A percentile compares a stretch with the other conserved stretches of the same genome.
These are phyloP conservation scores for Paratilapia polleni DNA, from an alignment of 2,113 vertebrate genomes.

Conservation along the genomic window DNA sequence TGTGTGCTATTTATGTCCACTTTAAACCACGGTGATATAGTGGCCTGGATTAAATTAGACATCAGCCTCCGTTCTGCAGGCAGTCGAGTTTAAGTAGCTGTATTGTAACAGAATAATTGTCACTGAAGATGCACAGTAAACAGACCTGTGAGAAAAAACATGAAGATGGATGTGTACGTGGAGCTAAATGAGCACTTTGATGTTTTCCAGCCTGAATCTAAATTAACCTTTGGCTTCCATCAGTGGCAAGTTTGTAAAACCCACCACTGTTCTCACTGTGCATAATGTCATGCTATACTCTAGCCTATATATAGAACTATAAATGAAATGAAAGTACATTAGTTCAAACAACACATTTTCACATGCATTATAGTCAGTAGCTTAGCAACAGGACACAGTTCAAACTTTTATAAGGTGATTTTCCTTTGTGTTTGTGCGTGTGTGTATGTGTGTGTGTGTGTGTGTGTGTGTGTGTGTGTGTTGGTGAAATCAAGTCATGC, in stretches of 20 bases:
- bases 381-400: slow-evolving; percentile 60
- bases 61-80: not conserved
- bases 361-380: slow-evolving; percentile 31
- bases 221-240: not conserved
- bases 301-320: not conserved
- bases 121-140: not conserved
- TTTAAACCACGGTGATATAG: slow-evolving; percentile 41
- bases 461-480: not conserved
- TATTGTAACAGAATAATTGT: slow-evolving; percentile 17
- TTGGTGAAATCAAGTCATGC: not conserved
- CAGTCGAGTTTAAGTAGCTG: slow-evolving; percentile 2
- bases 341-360: not conserved
- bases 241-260: not conserved
- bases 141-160: not conserved
- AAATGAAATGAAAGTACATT: not conserved
- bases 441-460: not conserved
- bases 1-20: slow-evolving; percentile 29
- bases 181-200: not conserved
- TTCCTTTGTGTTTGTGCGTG: not conserved
- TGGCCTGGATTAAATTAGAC: slow-evolving; percentile 19
- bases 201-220: not conserved
- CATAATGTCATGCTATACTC: not conserved
- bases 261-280: not conserved
- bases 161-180: not conserved
- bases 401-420: not conserved